These are phyloP conservation scores for Drosophila prosaltans DNA, from an alignment of 1,140 invertebrate species.

Conservation along the genomic window DNA sequence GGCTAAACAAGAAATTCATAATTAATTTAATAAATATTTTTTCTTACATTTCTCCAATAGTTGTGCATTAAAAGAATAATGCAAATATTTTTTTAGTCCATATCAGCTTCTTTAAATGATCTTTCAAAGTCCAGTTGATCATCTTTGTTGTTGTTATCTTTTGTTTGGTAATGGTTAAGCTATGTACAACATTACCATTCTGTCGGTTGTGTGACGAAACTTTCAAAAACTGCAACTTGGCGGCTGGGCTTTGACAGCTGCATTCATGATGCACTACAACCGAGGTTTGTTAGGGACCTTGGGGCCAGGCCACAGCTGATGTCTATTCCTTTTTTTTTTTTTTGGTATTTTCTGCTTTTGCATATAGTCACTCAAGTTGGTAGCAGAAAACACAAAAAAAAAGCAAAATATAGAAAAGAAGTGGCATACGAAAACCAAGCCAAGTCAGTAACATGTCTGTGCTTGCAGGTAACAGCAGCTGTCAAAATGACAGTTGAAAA, in stretches of 20 bases:
- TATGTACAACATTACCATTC: background rate
- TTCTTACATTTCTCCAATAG: no score
- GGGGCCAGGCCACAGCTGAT: constrained; percentile 13
- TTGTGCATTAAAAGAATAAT: no score
- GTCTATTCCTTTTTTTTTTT: background rate
- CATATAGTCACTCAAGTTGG: constrained; percentile 10
- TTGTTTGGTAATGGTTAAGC: no score
- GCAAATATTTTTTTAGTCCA: no score
- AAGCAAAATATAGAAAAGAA: background rate
- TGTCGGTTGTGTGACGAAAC: constrained; percentile 13
- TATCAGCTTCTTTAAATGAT: no score
- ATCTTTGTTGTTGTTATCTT: no score
- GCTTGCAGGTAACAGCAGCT: constrained; percentile 31
- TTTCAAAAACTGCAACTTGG: constrained; percentile 11
- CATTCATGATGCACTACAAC: constrained; percentile 1
- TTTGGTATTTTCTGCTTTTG: background rate
- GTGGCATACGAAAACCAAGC: background rate
- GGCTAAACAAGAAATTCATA: no score
- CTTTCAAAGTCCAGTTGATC: no score
- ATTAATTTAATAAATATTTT: no score
- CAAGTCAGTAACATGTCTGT: constrained; percentile 18
- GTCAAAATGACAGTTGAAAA: constrained; percentile 41
- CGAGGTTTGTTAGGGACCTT: background rate
- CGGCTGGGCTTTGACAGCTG: constrained; percentile 29
- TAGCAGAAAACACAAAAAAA: no score